These are phyloP conservation scores for Meliscaeva auricollis DNA, from an alignment of 2,888 invertebrate genomes.

Conservation along the genomic window DNA sequence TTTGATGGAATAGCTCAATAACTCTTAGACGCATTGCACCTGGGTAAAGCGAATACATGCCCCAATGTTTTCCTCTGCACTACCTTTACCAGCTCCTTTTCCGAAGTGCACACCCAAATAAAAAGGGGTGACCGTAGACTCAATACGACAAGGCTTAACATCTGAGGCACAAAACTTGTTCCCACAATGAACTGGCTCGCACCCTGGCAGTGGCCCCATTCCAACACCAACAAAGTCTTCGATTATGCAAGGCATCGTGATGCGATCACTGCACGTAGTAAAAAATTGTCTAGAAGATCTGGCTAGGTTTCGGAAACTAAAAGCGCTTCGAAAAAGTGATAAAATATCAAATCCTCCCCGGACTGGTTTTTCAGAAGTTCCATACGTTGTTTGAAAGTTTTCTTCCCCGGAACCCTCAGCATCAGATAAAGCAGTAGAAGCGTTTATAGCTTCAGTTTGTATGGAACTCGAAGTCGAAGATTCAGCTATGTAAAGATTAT, in stretches of 20 bases:
- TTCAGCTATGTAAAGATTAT: conserved; percentile 14
- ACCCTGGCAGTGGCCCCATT: conserved; percentile 84
- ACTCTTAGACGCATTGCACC: conserved; percentile 86
- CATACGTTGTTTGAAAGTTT: conserved; percentile 69
- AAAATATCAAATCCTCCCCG: conserved; percentile 82
- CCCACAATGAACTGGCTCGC: conserved; percentile 92
- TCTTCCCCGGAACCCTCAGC: conserved; percentile 86
- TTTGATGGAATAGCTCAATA: no score
- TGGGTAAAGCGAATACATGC: conserved; percentile 91
- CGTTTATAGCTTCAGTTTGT: conserved; percentile 38
- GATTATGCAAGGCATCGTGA: conserved; percentile 93
- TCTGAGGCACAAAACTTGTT: conserved; percentile 88
- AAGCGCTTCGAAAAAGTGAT: conserved; percentile 81
- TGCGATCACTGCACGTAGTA: conserved; percentile 87
- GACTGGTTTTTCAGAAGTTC: conserved; percentile 77
- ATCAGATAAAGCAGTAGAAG: conserved; percentile 78
- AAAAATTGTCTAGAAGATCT: conserved; percentile 79
- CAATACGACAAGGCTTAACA: conserved; percentile 86
- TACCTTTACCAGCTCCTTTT: conserved; percentile 87
- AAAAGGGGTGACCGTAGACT: conserved; percentile 91
- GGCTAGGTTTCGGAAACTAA: conserved; percentile 77
- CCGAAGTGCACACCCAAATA: conserved; percentile 92
- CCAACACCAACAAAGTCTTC: conserved; percentile 91
- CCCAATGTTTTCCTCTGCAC: conserved; percentile 92
- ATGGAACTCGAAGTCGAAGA: background rate